Evolutionary conservation across 2,888 invertebrate species (phyloP).

Genomic region (Cheilosia pagana): DNA sequence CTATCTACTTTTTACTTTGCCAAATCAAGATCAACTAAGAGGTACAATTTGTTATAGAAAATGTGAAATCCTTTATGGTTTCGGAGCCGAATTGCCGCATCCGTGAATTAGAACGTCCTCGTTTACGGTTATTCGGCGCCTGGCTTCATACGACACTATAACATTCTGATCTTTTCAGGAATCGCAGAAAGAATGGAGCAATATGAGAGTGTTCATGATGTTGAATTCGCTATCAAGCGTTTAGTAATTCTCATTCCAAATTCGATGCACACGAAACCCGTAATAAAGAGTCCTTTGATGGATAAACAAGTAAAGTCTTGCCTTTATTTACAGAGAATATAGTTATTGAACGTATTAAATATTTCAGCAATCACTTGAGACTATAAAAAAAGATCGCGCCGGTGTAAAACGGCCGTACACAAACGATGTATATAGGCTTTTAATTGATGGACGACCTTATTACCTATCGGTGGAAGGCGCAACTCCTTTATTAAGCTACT

Average conservation of each 20-base stretch:
- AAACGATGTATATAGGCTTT: constrained; percentile 79
- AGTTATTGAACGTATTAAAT: background rate
- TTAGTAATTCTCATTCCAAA: constrained; percentile 80
- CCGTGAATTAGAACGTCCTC: too few relatives aligned
- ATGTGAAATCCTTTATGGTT: too few relatives aligned
- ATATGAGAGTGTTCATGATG: constrained; percentile 77
- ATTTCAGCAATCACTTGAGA: constrained; percentile 77
- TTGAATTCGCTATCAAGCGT: constrained; percentile 78
- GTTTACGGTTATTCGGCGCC: background rate
- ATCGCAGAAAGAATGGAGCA: constrained; percentile 78
- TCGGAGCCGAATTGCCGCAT: too few relatives aligned
- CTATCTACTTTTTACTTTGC: constrained; percentile 79
- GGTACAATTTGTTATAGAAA: constrained; percentile 6
- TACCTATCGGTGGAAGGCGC: constrained; percentile 81
- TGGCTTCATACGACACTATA: background rate
- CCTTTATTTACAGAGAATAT: background rate
- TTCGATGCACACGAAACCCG: constrained; percentile 78
- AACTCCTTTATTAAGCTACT: constrained; percentile 81
- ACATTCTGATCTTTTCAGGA: constrained; percentile 69
- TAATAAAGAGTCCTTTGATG: constrained; percentile 78
- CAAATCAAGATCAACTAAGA: constrained; percentile 71
- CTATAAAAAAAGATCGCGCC: constrained; percentile 78
- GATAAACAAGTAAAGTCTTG: constrained; percentile 76
- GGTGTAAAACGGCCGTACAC: constrained; percentile 80
- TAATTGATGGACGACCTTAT: constrained; percentile 77